A percentile compares a stretch with the other conserved stretches of the same genome.
phyloP scores from a whole-genome alignment of 2,113 vertebrate species.

The Myodes glareolus region DNA sequence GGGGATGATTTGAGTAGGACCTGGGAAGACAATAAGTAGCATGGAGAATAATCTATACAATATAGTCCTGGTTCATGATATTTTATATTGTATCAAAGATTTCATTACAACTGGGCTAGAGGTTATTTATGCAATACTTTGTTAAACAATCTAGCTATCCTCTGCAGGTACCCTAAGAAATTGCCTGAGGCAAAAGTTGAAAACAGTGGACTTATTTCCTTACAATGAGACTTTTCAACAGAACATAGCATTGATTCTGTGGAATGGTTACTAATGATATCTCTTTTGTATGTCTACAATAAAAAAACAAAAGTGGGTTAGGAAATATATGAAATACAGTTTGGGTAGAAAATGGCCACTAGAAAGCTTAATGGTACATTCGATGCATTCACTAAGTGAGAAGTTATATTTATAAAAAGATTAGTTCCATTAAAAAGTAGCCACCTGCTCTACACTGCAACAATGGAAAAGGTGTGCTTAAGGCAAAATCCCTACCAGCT shows the following conservation, averaged over 20 bases:
- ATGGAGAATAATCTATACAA: no score
- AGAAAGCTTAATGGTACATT: not conserved
- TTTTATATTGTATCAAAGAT: not conserved
- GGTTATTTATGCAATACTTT: not conserved
- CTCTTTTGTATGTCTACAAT: not conserved
- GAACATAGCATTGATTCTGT: not conserved
- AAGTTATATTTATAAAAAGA: not conserved
- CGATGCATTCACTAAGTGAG: not conserved
- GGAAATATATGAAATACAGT: not conserved
- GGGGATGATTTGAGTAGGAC: not conserved
- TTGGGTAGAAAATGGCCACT: not conserved
- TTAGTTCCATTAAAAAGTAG: not conserved
- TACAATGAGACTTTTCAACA: not conserved
- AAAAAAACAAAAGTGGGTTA: not conserved
- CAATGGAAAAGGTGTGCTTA: not conserved
- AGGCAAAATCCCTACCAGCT: not conserved
- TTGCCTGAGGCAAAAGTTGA: not conserved
- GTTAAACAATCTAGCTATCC: not conserved
- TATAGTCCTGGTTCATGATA: not conserved
- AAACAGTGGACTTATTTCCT: not conserved
- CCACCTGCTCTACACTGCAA: not conserved
- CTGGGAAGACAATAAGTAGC: no score
- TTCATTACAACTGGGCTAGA: not conserved
- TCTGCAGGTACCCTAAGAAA: not conserved
- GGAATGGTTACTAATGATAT: not conserved